These are phyloP conservation scores for Ephydatia muelleri DNA, from an alignment of 37 sponge, comb jelly and placozoan species.

Conservation along the genomic window DNA sequence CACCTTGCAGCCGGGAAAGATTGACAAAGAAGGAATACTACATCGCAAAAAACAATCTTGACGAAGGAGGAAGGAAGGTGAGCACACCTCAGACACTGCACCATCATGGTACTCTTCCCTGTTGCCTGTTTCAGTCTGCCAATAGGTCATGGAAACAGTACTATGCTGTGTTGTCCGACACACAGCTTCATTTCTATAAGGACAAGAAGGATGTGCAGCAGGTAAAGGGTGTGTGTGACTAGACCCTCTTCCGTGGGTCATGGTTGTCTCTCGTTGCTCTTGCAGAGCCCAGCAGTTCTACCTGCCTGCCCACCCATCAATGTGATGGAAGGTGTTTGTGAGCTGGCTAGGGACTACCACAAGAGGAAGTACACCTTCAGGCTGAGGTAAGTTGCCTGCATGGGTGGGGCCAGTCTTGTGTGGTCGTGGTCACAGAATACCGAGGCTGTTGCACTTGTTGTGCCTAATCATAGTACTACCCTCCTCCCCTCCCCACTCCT, in stretches of 20 bases:
- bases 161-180: conserved; percentile 75
- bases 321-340: conserved; percentile 82
- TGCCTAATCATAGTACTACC: background rate
- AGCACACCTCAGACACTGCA: no score
- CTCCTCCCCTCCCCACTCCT: background rate
- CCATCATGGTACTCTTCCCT: background rate
- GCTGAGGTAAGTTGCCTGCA: no score
- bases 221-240: conserved; percentile 38
- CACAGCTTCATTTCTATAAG: conserved; percentile 85
- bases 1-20: background rate
- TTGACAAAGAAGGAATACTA: conserved; percentile 68
- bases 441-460: background rate
- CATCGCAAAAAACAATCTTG: conserved; percentile 93
- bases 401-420: background rate
- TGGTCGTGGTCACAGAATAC: background rate
- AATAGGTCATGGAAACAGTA: conserved; percentile 84
- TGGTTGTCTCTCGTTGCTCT: no score
- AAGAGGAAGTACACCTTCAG: conserved; percentile 89
- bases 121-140: conserved; percentile 44
- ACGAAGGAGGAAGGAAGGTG: conserved; percentile 92
- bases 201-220: conserved; percentile 81
- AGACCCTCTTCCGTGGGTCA: background rate
- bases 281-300: background rate
- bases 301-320: conserved; percentile 83
- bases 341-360: conserved; percentile 86